Evolutionary conservation across 2,113 vertebrate genomes (phyloP), one percentile per base, ranked within the genome.

Genomic region (Pitta sordida): DNA sequence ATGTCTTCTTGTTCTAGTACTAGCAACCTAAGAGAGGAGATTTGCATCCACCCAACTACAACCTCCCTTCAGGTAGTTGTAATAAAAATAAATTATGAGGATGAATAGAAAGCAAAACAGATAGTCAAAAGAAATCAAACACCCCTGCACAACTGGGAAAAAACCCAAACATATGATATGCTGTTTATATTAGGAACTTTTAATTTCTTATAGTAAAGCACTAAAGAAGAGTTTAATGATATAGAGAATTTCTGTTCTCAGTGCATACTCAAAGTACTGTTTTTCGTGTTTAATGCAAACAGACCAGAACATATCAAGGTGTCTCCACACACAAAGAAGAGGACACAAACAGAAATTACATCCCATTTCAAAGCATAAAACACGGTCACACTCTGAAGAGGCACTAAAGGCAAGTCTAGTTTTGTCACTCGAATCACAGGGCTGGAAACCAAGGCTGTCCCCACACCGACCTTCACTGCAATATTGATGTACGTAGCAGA

Each of bases 331-430:
- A 18, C 13, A 30, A 26, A 53, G 30, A 48, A 56, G 58, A 49
- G 46, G 37, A 69, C 64, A 0, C 0, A 1, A 70, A n/a, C 15
- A 62, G 51, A 86, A 70, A 55, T 44, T 27, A 12, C 15, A 15
- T 30, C 10, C 9, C 21, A 9, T 58, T 82, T 76, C 29, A 22
- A 3, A 6, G 29, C 11, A 7, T 10, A 55, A 71, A 71, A 22
- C 2, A 3, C 0, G 0, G 15, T 71, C 21, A 6, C 0, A 0
- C 18, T 36, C 43, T 52, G 56, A 43, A 84, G 46, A 26, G 30
- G 9, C 15, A 34, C 2, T 0, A 58, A 67, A 30, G 32, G 60
- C 1, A 6, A 73, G 34, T 36, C 30, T 22, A 3, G 27, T 19
- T 46, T 41, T 90, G 64, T 49, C 74, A 43, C 29, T 81, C 65